phyloP scores from a whole-genome alignment of 2,113 vertebrate genomes.

The Neogobius melanostomus region DNA sequence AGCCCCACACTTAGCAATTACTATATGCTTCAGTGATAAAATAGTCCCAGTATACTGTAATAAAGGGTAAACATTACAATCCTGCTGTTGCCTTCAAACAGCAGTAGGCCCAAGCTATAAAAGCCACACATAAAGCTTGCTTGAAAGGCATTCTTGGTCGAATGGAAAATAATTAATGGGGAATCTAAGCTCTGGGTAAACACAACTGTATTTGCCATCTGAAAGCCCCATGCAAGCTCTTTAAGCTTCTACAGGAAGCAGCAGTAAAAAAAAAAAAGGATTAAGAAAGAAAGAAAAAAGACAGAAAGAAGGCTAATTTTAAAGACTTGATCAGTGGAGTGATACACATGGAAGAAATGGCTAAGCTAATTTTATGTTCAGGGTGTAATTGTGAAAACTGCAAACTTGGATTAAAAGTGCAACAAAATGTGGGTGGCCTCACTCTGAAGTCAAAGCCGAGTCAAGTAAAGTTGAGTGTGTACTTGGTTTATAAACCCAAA shows the following conservation, averaged over 20 bases:
- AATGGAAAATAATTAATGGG: conserved; percentile 3
- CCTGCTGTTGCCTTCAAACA: not conserved
- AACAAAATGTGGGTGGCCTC: not conserved
- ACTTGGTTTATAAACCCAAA: conserved; percentile 10
- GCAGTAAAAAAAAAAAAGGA: not conserved
- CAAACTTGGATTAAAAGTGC: conserved; percentile 2
- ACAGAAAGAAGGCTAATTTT: conserved; percentile 10
- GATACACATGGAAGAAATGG: not conserved
- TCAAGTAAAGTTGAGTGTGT: not conserved
- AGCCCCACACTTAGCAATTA: not conserved
- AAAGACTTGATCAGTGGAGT: conserved; percentile 9
- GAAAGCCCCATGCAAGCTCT: conserved; percentile 20
- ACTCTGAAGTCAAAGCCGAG: not conserved
- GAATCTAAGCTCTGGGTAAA: conserved; percentile 11
- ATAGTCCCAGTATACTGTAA: not conserved
- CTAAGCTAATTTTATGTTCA: not conserved
- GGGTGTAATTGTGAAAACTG: not conserved
- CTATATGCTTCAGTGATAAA: not conserved
- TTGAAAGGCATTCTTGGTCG: conserved; percentile 10
- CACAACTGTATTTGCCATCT: conserved; percentile 5
- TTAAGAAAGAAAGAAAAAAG: conserved; percentile 41
- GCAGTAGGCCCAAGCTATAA: not conserved
- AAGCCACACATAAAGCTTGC: not conserved
- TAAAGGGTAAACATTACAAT: not conserved
- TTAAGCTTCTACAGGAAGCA: conserved; percentile 34